Conservation (phyloP, 2,888 invertebrate species). For the Automeris io region DNA sequence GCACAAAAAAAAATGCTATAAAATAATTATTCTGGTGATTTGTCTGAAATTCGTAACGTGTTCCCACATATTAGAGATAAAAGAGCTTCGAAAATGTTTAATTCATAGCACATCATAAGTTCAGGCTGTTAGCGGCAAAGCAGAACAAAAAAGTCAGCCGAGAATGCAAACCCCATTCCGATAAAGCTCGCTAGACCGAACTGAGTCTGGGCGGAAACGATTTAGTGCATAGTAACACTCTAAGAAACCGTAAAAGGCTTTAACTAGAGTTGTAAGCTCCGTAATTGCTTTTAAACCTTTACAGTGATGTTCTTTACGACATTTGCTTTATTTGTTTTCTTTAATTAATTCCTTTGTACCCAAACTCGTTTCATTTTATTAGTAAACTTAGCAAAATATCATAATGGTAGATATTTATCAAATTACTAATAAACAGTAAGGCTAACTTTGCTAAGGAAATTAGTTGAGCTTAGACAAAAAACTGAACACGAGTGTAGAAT, state of each 20-base stretch:
- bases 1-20: too few species aligned
- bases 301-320: background rate
- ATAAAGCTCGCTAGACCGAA: constrained; percentile 36
- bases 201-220: constrained; percentile 24
- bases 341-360: too few species aligned
- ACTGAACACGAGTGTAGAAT: too few species aligned
- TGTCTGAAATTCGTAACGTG: constrained; percentile 1
- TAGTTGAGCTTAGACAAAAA: too few species aligned
- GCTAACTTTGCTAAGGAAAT: too few species aligned
- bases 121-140: constrained; percentile 18
- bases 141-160: constrained; percentile 19
- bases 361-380: too few species aligned
- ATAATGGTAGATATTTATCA: too few species aligned
- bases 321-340: too few species aligned
- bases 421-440: too few species aligned
- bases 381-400: too few species aligned
- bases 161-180: constrained; percentile 43
- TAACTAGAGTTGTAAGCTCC: constrained; percentile 19
- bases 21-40: too few species aligned
- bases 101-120: constrained; percentile 41
- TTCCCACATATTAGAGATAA: constrained; percentile 24
- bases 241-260: constrained; percentile 8
- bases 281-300: constrained; percentile 20
- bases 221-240: constrained; percentile 19
- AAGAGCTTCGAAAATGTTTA: constrained; percentile 37